These are phyloP conservation scores for Brachionus sp. DNA, from an alignment of 1,140 invertebrate genomes.

Conservation along the genomic window DNA sequence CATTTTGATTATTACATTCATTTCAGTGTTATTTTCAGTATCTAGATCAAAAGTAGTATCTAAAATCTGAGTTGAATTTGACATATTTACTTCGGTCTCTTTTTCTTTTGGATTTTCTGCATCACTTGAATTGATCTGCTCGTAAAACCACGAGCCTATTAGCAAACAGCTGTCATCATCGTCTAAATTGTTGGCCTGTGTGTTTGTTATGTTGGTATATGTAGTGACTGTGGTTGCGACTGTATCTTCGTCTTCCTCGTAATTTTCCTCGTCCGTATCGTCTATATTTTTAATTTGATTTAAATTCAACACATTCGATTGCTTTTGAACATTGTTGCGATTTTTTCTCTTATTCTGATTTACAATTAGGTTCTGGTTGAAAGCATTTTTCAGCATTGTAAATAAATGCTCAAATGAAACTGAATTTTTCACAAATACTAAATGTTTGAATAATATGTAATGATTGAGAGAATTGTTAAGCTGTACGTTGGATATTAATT, in stretches of 20 bases:
- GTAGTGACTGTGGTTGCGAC: conserved; percentile 9
- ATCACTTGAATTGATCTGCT: conserved; percentile 13
- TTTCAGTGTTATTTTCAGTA: background rate
- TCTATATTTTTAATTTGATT: conserved; percentile 43
- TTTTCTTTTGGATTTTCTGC: background rate
- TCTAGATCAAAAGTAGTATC: conserved; percentile 39
- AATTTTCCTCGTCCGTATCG: conserved; percentile 33
- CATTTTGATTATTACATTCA: background rate
- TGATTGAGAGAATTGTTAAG: background rate
- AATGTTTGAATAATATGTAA: background rate
- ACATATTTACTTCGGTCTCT: conserved; percentile 20
- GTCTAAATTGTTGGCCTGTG: background rate
- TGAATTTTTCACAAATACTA: background rate
- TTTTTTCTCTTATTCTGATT: background rate
- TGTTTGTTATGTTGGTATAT: background rate
- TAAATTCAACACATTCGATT: background rate
- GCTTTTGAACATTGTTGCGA: background rate
- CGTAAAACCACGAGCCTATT: conserved; percentile 32
- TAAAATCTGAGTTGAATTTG: conserved; percentile 27
- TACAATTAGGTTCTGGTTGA: background rate
- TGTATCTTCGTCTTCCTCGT: background rate
- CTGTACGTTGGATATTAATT: background rate
- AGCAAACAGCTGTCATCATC: background rate
- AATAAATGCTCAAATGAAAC: background rate
- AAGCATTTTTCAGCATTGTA: background rate